phyloP scores from a whole-genome alignment of 1,140 invertebrate genomes.

The Bacillus rossius region DNA sequence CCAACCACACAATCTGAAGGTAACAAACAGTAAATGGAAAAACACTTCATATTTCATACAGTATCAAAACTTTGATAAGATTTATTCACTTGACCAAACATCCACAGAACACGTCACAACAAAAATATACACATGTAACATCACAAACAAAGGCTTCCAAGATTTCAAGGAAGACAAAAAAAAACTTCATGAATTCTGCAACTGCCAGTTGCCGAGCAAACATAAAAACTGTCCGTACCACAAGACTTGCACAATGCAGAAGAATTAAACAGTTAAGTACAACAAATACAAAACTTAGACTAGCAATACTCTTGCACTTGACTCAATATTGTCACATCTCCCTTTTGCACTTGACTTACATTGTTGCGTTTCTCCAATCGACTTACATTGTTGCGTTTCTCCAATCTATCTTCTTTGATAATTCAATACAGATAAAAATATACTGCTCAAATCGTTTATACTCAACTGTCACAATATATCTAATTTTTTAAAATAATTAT shows the following conservation, averaged over 20 bases:
- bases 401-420: too few relatives aligned
- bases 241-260: background rate
- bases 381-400: too few relatives aligned
- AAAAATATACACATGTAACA: slow-evolving; percentile 6
- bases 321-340: too few relatives aligned
- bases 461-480: too few relatives aligned
- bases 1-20: too few relatives aligned
- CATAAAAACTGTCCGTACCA: background rate
- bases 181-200: background rate
- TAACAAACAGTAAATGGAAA: too few relatives aligned
- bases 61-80: slow-evolving; percentile 7
- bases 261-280: slow-evolving; percentile 8
- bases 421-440: too few relatives aligned
- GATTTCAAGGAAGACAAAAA: background rate
- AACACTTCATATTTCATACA: background rate
- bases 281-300: background rate
- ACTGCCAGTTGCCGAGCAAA: background rate
- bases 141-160: slow-evolving; percentile 1
- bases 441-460: too few relatives aligned
- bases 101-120: slow-evolving; percentile 9
- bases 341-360: too few relatives aligned
- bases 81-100: background rate
- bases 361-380: too few relatives aligned
- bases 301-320: background rate
- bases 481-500: too few relatives aligned